Evolutionary conservation across 2,113 vertebrate species (phyloP), one percentile per base, ranked within the genome.

Genomic region (Garra rufa): DNA sequence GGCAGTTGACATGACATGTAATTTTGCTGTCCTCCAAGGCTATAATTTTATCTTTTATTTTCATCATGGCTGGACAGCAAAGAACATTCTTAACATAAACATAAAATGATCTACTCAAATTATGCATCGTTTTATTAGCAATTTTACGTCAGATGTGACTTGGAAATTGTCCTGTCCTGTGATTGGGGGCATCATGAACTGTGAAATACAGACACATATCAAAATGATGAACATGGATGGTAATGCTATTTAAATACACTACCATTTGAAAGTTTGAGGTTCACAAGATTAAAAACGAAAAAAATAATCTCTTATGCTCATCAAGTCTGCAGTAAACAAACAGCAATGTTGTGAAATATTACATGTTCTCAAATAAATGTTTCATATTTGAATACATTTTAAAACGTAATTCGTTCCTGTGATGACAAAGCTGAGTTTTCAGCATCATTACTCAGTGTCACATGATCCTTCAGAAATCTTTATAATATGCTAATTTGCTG

Each of bases 141-240:
- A 70, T 70, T 43, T 70, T 4, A 70, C 9, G 30, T 67, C 8
- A 21, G 38, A 69, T 21, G 69, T 24, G n/a, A 57, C 21, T 21
- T 9, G 21, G 43, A 41, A 44, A 71, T 24, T 24, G 10, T 9
- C 24, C 59, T 61, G 59, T 11, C 10, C 3, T 11, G 59, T 14
- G 21, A 71, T 24, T 38, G 38, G 13, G 41, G 1, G 11, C 41
- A 14, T 71, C 38, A 24, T 71, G 41, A 71, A 44, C 6, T 24
- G 41, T 71, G 41, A 71, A 44, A 69, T 69, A 71, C 69, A 24
- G 69, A 44, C 69, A 69, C 30, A 24, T 38, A 11, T 71, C 10
- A 71, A 71, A 71, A 44, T 44, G 1, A 41, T 21, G 9, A 4
- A 9, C 13, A 3, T 34, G 63, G 63, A 65, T 9, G 8, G 6